Base-by-base conservation (phyloP, 2,113 vertebrate species). In the Nothoprocta pentlandii region DNA sequence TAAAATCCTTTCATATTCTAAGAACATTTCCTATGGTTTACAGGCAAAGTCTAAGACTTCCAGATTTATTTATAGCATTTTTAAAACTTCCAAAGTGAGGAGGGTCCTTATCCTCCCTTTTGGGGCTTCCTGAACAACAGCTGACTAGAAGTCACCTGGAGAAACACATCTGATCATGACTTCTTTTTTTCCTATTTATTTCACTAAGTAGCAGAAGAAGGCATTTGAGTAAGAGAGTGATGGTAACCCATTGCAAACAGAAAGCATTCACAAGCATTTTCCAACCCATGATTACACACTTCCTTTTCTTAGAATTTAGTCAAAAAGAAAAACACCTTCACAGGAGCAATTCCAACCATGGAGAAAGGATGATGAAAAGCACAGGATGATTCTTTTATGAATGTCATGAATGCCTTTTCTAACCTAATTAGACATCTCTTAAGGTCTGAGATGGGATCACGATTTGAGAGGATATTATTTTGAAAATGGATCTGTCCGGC, bases 51-150 rank as follows among this genome's bases (percentile, higher is more conserved):
- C 11, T 41, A 74, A 21, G 22, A 70, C 54, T 78, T 56, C 23
- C 51, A 9, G 22, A 47, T 36, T 49, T 76, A 59, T 46, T 36
- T 71, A 59, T n/a, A 86, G 26, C 9, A 56, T 36, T n/a, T 79
- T 26, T 34, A 81, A 61, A 32, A 61, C 11, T 68, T 78, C 4
- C 23, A n/a, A 58, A 61, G 2, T 46, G 11, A 59, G 39, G 3
- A 0, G 0, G 0, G 5, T 23, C 71, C 64, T 34, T 9, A 61
- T 63, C 7, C 42, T 85, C 13, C 44, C 46, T 30, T 49, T 58
- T 67, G 26, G n/a, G 23, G 46, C 25, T 71, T 78, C 30, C 12
- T 21, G 93, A 62, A 23, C 54, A 73, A 80, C 17, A 80, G 3
- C 62, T 8, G 2, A 3, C 22, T 89, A 0, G 25, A 64, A 66